Conservation (phyloP, 2,113 vertebrate species). For the Phoenicopterus ruber region DNA sequence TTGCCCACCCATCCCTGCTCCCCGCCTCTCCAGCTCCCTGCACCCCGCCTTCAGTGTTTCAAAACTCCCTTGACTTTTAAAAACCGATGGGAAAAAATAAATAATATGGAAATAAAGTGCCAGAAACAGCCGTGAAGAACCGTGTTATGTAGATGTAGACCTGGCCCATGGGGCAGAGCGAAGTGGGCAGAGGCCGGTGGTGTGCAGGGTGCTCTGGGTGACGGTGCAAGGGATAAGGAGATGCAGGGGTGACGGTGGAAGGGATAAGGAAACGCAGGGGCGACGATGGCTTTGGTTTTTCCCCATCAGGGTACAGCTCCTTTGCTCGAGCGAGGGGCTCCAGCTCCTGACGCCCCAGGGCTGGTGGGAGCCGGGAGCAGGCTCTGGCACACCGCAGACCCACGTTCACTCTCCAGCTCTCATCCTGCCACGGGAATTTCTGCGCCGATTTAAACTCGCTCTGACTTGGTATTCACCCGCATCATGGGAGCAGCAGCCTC, state of each 20-base stretch:
- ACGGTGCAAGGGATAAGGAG: neutral
- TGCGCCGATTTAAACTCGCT: neutral
- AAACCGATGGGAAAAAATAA: neutral
- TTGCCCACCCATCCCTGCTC: neutral
- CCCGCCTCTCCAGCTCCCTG: neutral
- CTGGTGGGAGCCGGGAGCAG: neutral
- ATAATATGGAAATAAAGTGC: neutral
- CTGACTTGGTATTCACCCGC: neutral
- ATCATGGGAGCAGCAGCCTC: neutral
- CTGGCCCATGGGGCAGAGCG: accelerated
- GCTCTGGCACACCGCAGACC: neutral
- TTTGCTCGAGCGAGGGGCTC: accelerated
- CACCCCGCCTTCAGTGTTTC: neutral
- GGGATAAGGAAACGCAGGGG: neutral
- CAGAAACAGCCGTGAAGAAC: neutral
- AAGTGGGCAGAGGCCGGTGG: accelerated
- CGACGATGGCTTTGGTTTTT: neutral
- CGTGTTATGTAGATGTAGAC: neutral
- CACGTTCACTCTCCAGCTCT: neutral
- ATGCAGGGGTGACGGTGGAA: neutral
- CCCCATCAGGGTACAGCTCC: neutral
- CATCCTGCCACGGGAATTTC: neutral
- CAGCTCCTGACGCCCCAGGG: neutral
- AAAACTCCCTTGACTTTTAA: neutral
- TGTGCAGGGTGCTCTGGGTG: neutral